Percentiles rank a stretch among this genome's conserved stretches.
Evolutionary conservation across 2,888 invertebrate genomes (phyloP).

Genomic region (Trichogramma evanescens): DNA sequence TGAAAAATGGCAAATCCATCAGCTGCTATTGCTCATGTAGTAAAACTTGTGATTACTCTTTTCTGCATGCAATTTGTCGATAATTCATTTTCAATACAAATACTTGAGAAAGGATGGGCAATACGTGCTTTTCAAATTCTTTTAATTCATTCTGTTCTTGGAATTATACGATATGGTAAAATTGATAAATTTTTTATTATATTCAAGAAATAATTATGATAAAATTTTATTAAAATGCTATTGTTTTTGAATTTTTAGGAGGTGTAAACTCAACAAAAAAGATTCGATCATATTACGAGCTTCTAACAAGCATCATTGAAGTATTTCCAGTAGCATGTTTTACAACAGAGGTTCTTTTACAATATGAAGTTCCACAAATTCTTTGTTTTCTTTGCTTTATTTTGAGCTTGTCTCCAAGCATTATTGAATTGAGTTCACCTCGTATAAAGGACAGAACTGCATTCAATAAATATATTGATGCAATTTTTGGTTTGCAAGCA

Average conservation of each 20-base stretch:
- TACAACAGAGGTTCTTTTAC: slow-evolving; percentile 37
- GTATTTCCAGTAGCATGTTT: slow-evolving; percentile 40
- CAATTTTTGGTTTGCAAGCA: slow-evolving; percentile 31
- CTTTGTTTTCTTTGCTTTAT: slow-evolving; percentile 34
- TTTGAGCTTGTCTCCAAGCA: slow-evolving; percentile 33
- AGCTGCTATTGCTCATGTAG: slow-evolving; percentile 37
- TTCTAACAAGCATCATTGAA: slow-evolving; percentile 36
- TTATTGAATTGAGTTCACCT: slow-evolving; percentile 32
- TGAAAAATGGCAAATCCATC: slow-evolving; percentile 37
- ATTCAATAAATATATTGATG: slow-evolving; percentile 30
- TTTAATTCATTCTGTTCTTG: slow-evolving; percentile 39
- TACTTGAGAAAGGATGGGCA: slow-evolving; percentile 34
- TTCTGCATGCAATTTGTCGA: slow-evolving; percentile 35
- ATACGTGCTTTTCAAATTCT: slow-evolving; percentile 40
- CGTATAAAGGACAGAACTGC: slow-evolving; percentile 32
- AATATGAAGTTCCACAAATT: slow-evolving; percentile 32
- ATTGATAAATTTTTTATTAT: background rate
- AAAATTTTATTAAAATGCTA: background rate
- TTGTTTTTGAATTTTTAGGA: slow-evolving; percentile 24
- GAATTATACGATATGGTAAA: slow-evolving; percentile 41
- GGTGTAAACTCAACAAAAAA: slow-evolving; percentile 31
- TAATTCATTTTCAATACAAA: slow-evolving; percentile 29
- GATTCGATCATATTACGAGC: slow-evolving; percentile 38
- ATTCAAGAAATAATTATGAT: background rate
- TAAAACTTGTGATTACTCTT: slow-evolving; percentile 36